Evolutionary conservation across 2,113 vertebrate genomes (phyloP).

Genomic region (Raja brachyura): DNA sequence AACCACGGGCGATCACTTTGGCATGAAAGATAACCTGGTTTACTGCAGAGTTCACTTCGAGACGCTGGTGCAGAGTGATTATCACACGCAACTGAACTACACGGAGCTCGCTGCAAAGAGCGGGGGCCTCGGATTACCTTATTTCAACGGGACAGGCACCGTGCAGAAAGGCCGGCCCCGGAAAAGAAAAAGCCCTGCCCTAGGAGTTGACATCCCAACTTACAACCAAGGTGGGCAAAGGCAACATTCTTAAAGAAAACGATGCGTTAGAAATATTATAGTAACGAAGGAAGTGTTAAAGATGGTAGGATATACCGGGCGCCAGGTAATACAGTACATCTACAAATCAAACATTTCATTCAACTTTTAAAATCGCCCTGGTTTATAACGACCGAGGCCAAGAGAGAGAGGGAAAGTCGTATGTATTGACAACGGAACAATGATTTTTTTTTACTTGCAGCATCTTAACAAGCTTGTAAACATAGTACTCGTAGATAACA

Average conservation of each 20-base stretch:
- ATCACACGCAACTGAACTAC: conserved; percentile 86
- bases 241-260: neutral
- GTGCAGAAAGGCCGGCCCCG: conserved; percentile 95
- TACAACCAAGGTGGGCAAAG: conserved; percentile 86
- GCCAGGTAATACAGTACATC: neutral
- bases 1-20: conserved; percentile 94
- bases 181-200: conserved; percentile 89
- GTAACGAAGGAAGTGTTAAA: neutral
- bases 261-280: neutral
- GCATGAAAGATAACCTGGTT: conserved; percentile 97
- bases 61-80: conserved; percentile 87
- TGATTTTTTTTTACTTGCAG: too few relatives aligned
- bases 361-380: neutral
- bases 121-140: conserved; percentile 76
- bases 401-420: too few relatives aligned
- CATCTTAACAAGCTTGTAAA: too few relatives aligned
- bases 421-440: too few relatives aligned
- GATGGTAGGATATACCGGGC: neutral
- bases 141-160: conserved; percentile 89
- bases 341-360: neutral
- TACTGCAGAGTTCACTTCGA: conserved; percentile 97
- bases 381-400: neutral
- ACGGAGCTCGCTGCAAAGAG: conserved; percentile 91
- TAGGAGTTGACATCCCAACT: conserved; percentile 88
- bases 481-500: too few relatives aligned